Evolutionary conservation across 2,797 vertebrate species (phyloP).

Genomic region (Tolypeutes matacus): DNA sequence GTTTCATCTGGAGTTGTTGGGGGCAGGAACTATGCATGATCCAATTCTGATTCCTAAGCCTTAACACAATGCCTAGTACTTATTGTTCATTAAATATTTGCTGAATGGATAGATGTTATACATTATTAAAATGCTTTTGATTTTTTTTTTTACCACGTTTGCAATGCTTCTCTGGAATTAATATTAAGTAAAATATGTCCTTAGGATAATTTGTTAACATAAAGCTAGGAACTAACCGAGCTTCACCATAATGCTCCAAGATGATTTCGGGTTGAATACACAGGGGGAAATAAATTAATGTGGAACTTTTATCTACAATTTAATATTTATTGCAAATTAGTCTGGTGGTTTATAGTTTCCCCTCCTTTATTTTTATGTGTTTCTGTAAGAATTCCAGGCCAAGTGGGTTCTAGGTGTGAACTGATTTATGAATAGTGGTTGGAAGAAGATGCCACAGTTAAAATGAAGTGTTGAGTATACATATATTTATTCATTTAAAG

Average conservation of each 20-base stretch:
- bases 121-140: conserved; percentile 49
- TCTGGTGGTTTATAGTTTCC: not conserved
- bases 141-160: conserved; percentile 31
- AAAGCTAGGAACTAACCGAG: conserved; percentile 22
- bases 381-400: not conserved
- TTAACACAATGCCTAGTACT: conserved; percentile 29
- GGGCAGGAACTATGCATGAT: not conserved
- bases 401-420: not conserved
- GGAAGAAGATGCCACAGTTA: not conserved
- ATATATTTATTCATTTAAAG: conserved; percentile 2
- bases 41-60: not conserved
- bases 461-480: not conserved
- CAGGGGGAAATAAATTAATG: not conserved
- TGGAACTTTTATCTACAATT: conserved; percentile 23
- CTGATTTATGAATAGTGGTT: not conserved
- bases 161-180: conserved; percentile 34
- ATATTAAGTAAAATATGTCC: conserved; percentile 54
- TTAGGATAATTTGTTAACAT: conserved; percentile 46
- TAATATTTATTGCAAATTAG: conserved; percentile 27
- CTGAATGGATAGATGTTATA: conserved; percentile 28
- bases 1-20: conserved; percentile 13
- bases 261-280: conserved; percentile 24
- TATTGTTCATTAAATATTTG: conserved; percentile 60
- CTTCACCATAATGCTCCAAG: conserved; percentile 30
- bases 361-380: not conserved